A percentile compares a stretch with the other conserved stretches of the same genome.
Evolutionary conservation across 1,140 invertebrate species (phyloP).

Genomic region (Planococcus citri): DNA sequence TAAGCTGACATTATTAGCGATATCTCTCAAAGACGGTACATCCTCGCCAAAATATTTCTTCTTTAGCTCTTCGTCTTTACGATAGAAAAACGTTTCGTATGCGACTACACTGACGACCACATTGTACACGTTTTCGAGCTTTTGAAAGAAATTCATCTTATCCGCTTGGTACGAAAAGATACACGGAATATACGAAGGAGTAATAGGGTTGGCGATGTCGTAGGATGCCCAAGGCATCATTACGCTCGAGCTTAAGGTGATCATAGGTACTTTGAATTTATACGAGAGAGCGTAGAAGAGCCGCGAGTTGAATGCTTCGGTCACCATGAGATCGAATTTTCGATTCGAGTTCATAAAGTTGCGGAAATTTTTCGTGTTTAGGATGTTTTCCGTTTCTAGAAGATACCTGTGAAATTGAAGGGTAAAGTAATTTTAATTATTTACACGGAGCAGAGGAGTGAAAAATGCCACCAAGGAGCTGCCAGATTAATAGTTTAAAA

Average conservation of each 20-base stretch:
- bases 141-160: slow-evolving; percentile 24
- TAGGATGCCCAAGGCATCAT: slow-evolving; percentile 46
- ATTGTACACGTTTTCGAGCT: slow-evolving; percentile 22
- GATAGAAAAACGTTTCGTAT: not conserved
- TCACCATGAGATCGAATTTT: slow-evolving; percentile 31
- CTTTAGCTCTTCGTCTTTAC: slow-evolving; percentile 18
- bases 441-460: no score
- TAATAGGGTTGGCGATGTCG: slow-evolving; percentile 28
- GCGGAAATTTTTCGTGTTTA: not conserved
- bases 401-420: not conserved
- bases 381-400: not conserved
- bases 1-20: slow-evolving; percentile 30
- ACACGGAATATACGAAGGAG: slow-evolving; percentile 25
- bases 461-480: no score
- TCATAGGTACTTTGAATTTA: slow-evolving; percentile 37
- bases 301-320: slow-evolving; percentile 29
- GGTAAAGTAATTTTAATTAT: no score
- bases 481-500: no score
- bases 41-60: slow-evolving; percentile 29
- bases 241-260: slow-evolving; percentile 41
- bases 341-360: not conserved
- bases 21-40: slow-evolving; percentile 38
- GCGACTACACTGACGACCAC: not conserved
- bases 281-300: slow-evolving; percentile 30
- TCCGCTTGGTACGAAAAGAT: not conserved